phyloP scores from a whole-genome alignment of 2,113 vertebrate genomes.

The Aspiorhynchus laticeps region DNA sequence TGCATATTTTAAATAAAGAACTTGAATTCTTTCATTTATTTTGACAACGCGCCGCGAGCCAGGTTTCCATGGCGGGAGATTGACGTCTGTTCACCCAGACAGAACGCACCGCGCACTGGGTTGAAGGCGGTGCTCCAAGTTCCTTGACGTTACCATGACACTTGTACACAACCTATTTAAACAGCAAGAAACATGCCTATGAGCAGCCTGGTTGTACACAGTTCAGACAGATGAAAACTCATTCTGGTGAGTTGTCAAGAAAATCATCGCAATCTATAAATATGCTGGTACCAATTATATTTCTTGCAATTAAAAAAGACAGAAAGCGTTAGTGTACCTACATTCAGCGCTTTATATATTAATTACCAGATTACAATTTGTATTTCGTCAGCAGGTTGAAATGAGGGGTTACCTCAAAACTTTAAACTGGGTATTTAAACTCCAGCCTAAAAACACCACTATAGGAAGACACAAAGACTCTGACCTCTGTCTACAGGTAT shows the following conservation, averaged over 20 bases:
- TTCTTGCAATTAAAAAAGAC: neutral
- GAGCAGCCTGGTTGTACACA: neutral
- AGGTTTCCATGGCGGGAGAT: neutral
- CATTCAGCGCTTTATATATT: neutral
- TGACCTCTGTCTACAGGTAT: constrained; percentile 79
- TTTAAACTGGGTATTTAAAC: constrained; percentile 70
- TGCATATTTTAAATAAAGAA: neutral
- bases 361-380: neutral
- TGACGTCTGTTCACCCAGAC: neutral
- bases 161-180: constrained; percentile 30
- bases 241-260: constrained; percentile 8
- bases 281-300: neutral
- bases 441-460: constrained; percentile 67
- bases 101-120: neutral
- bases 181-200: neutral
- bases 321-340: neutral
- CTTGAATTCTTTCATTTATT: neutral
- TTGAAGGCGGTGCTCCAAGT: constrained; percentile 24
- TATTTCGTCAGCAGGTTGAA: neutral
- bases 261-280: neutral
- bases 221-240: neutral
- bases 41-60: neutral
- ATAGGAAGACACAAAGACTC: constrained; percentile 74
- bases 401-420: constrained; percentile 79
- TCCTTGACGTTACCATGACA: constrained; percentile 45